Percentiles rank a stretch among this genome's conserved stretches.
These are phyloP conservation scores for Euplagia quadripunctaria DNA, from an alignment of 2,888 invertebrate species.

Conservation along the genomic window DNA sequence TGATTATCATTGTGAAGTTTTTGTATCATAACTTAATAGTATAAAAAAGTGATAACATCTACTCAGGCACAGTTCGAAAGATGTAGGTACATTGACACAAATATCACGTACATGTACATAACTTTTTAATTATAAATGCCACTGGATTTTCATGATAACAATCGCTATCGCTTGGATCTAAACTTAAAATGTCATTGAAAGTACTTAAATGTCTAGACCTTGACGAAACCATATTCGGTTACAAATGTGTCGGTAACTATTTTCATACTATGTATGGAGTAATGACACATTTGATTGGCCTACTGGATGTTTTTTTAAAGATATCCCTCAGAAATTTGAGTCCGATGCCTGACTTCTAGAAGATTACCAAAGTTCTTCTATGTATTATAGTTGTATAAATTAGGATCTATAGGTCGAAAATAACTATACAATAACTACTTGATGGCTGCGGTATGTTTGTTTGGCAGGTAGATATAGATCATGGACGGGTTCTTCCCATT, in stretches of 20 bases:
- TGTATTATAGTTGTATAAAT: too few species aligned
- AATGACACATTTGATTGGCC: too few species aligned
- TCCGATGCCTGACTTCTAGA: too few species aligned
- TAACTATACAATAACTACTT: too few species aligned
- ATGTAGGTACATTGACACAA: background rate
- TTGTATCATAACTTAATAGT: background rate
- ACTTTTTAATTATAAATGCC: background rate
- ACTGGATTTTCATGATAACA: background rate
- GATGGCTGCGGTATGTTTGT: background rate
- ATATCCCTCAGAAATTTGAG: too few species aligned
- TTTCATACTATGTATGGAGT: background rate
- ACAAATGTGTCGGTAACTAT: background rate
- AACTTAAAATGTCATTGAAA: background rate
- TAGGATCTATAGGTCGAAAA: too few species aligned
- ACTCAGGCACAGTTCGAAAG: background rate
- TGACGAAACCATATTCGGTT: background rate
- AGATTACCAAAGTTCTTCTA: background rate
- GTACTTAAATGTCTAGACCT: background rate
- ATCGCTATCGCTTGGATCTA: background rate
- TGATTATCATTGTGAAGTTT: background rate
- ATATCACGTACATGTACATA: too few species aligned
- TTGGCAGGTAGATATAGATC: background rate
- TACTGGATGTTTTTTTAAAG: too few species aligned
- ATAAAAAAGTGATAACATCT: background rate
- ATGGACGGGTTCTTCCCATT: background rate